Evolutionary conservation across 2,113 vertebrate genomes (phyloP), one percentile per base, ranked within the genome.

Genomic region (Bathybates hornii): DNA sequence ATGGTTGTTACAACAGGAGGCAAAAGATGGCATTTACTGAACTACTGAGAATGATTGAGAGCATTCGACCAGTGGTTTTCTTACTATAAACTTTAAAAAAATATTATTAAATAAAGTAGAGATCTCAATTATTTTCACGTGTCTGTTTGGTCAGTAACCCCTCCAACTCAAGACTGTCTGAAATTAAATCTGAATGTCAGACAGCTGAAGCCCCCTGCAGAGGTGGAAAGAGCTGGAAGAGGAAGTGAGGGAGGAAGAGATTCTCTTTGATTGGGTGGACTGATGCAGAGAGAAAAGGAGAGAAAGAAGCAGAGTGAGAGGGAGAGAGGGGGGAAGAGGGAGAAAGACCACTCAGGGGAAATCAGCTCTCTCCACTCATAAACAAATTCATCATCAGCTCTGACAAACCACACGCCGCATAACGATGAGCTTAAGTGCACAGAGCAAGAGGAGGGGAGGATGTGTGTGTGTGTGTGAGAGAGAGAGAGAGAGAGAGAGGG

Each of bases 381-480:
- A 96, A 96, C 96, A 96, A 94, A 97, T 96, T 96, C 94, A 96
- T 96, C 96, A 96, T 96, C 95, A 95, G 96, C 93, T 88, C 94
- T 96, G 96, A 97, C 96, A 96, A 96, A 94, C 93, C 94, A 90
- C 91, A 93, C 81, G 84, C 89, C 57, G 94, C 95, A 96, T 96
- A 96, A 96, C 94, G 94, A 96, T 96, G 94, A 96, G 95, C 95
- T 91, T 92, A 95, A 95, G 93, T 95, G 93, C 90, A 95, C 89
- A 80, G 90, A 83, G 87, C 89, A 81, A 90, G 85, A 82, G 82
- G 66, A 82, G 80, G 85, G 89, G 61, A 63, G 84, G 57, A 73
- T 24, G 78, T 52, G 66, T 85, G 32, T 66, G 61, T 56, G 10
- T 11, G 59, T 2, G 78, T 52, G 81, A 78, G 85, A 17, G 21